These are phyloP conservation scores for Campopleginae sp. DNA, from an alignment of 2,888 invertebrate genomes.

Conservation along the genomic window DNA sequence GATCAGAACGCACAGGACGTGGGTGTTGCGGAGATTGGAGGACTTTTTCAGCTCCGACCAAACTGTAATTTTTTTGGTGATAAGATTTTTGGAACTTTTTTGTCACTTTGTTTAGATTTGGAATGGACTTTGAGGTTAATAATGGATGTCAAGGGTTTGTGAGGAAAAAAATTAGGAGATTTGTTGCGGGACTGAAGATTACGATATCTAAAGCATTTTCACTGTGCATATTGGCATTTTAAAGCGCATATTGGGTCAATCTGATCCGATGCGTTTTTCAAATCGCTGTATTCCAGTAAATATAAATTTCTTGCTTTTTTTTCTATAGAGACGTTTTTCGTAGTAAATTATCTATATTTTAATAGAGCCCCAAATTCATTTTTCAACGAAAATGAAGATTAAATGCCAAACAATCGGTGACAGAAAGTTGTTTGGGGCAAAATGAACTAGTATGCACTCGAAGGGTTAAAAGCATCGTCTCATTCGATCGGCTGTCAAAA, in stretches of 20 bases:
- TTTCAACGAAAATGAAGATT: too few species aligned
- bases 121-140: not conserved
- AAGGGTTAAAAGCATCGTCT: not conserved
- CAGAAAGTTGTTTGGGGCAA: too few species aligned
- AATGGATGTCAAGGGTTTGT: not conserved
- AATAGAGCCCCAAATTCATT: too few species aligned
- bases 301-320: too few species aligned
- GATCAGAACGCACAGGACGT: slow-evolving; percentile 4
- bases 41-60: not conserved
- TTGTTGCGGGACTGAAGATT: not conserved
- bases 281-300: too few species aligned
- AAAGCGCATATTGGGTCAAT: too few species aligned
- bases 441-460: too few species aligned
- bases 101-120: not conserved
- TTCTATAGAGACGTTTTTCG: too few species aligned
- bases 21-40: slow-evolving; percentile 43
- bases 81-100: not conserved
- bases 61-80: slow-evolving; percentile 1
- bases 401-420: too few species aligned
- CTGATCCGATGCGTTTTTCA: too few species aligned
- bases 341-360: too few species aligned
- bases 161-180: not conserved
- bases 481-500: not conserved
- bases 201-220: not conserved
- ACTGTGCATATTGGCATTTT: too few species aligned